Percentiles rank a stretch among this genome's conserved stretches.
Conservation (phyloP, 64 coral and sea anemone species). For the Hydrozoanthus tunicans region DNA sequence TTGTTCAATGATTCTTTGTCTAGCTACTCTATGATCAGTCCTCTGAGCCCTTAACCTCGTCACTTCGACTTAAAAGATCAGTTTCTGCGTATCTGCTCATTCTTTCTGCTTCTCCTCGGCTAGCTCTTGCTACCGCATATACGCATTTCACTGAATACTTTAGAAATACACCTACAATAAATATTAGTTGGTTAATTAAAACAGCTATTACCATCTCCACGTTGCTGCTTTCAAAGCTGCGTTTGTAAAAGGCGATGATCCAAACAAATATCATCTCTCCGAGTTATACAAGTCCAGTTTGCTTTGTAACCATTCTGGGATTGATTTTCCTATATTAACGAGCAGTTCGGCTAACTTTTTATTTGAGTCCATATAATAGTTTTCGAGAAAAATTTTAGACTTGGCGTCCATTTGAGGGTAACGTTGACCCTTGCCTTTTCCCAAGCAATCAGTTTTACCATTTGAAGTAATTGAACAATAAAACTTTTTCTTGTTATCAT, state of each 20-base stretch:
- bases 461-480: constrained; percentile 80
- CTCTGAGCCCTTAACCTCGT: no score
- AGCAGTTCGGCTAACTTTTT: constrained; percentile 76
- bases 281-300: constrained; percentile 21
- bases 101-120: no score
- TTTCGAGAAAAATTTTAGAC: constrained; percentile 78
- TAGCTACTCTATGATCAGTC: no score
- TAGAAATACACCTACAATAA: constrained; percentile 7
- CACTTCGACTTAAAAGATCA: no score
- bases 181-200: neutral
- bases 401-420: constrained; percentile 69
- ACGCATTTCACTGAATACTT: neutral
- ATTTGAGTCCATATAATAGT: constrained; percentile 88
- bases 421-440: constrained; percentile 82
- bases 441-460: constrained; percentile 83
- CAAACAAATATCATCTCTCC: neutral
- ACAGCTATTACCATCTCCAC: neutral
- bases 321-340: constrained; percentile 51
- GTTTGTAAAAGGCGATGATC: neutral
- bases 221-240: neutral
- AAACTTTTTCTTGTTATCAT: constrained; percentile 85
- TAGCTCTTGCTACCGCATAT: no score
- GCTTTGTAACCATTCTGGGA: constrained; percentile 76
- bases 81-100: no score
- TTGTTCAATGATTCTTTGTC: no score